Evolutionary conservation across 2,113 vertebrate species (phyloP).

Genomic region (Mirza zaza): DNA sequence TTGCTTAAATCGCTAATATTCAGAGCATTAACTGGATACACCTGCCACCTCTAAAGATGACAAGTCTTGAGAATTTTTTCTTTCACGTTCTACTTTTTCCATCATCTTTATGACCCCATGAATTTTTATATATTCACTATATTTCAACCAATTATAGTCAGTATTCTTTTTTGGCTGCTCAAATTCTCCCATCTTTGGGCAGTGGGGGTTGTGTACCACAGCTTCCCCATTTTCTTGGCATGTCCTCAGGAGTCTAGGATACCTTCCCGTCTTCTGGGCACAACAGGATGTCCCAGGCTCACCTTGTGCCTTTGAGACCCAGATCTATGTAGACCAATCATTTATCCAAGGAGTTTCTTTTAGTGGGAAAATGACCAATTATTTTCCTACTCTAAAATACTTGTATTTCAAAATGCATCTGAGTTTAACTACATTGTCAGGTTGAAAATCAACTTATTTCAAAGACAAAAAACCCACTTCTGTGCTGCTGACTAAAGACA

Average conservation of each 20-base stretch:
- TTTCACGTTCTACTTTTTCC: not conserved
- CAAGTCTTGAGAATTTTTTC: not conserved
- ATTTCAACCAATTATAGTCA: not conserved
- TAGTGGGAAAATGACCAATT: not conserved
- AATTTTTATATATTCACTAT: not conserved
- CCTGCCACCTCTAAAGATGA: not conserved
- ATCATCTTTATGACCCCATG: not conserved
- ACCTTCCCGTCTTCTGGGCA: not conserved
- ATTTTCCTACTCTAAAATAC: not conserved
- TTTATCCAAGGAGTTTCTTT: not conserved
- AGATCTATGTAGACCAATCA: not conserved
- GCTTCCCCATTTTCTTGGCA: no score
- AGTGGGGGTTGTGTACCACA: not conserved
- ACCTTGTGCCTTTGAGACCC: not conserved
- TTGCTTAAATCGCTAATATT: not conserved
- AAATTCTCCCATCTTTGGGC: no score
- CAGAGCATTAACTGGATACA: not conserved
- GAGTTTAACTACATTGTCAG: not conserved
- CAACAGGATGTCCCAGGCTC: not conserved
- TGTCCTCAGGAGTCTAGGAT: not conserved
- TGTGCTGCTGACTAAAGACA: not conserved
- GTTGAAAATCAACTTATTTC: conserved; percentile 39
- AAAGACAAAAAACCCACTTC: not conserved
- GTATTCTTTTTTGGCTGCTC: not conserved
- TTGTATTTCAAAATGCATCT: not conserved